Conservation (phyloP, 1,140 invertebrate species). For the Aphis craccivora region DNA sequence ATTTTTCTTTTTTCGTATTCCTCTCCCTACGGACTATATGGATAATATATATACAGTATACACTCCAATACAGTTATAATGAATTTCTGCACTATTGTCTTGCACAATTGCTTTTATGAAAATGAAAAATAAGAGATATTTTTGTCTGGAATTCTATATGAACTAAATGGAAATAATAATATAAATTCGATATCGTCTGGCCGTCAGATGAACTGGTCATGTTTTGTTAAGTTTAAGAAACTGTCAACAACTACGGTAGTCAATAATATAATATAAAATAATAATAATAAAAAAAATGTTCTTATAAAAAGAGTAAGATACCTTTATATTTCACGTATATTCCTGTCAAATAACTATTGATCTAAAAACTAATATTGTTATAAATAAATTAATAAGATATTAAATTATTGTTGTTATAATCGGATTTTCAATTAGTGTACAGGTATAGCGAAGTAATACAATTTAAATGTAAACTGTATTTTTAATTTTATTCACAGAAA, state of each 20-base stretch:
- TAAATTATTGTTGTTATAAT: not conserved
- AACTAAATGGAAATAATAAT: not conserved
- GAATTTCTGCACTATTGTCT: constrained; percentile 27
- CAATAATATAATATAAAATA: not conserved
- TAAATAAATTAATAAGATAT: not conserved
- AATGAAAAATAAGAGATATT: not conserved
- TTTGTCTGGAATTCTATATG: no score
- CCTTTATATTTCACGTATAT: not conserved
- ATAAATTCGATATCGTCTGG: not conserved
- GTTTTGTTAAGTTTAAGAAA: constrained; percentile 12
- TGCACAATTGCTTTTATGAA: constrained; percentile 35
- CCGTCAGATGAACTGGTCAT: not conserved
- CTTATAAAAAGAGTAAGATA: not conserved
- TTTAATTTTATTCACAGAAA: not conserved
- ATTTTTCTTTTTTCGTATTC: constrained; percentile 14
- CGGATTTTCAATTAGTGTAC: not conserved
- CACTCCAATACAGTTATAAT: constrained; percentile 9
- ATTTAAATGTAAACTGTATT: not conserved
- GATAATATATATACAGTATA: not conserved
- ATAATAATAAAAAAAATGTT: not conserved
- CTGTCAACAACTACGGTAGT: not conserved
- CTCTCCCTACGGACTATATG: constrained; percentile 16
- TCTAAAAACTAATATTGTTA: not conserved
- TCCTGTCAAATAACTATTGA: not conserved
- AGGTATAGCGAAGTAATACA: not conserved